phyloP scores from a whole-genome alignment of 1,140 invertebrate species.

The Manduca sexta region DNA sequence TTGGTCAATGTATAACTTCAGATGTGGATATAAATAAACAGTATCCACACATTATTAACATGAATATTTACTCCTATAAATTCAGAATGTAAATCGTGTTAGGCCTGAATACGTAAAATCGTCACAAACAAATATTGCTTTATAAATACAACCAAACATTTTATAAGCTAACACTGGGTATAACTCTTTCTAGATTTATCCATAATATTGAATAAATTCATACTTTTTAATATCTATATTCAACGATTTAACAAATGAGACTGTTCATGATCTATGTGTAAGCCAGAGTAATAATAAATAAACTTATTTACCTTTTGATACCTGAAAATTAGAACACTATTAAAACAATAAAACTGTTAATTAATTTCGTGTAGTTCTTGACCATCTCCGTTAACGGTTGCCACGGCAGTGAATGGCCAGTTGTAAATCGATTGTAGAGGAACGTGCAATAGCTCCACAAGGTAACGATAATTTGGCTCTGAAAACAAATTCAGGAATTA shows the following conservation, averaged over 20 bases:
- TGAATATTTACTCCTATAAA: neutral
- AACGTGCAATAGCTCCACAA: conserved; percentile 90
- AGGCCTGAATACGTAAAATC: neutral
- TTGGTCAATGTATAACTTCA: neutral
- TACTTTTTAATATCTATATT: too few species aligned
- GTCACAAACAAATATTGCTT: too few species aligned
- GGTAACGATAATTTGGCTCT: conserved; percentile 88
- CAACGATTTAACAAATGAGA: too few species aligned
- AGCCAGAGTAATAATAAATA: too few species aligned
- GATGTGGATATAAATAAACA: neutral
- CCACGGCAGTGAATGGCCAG: conserved; percentile 35
- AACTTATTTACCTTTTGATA: too few species aligned
- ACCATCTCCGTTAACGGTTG: conserved; percentile 43
- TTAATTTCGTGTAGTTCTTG: conserved; percentile 15
- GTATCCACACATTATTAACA: neutral
- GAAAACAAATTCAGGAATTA: conserved; percentile 35
- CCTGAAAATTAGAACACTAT: too few species aligned
- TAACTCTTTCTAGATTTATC: too few species aligned
- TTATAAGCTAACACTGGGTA: too few species aligned
- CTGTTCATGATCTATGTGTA: too few species aligned
- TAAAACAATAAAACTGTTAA: too few species aligned
- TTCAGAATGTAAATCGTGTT: neutral
- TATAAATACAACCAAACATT: too few species aligned
- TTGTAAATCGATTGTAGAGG: conserved; percentile 80
- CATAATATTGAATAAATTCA: too few species aligned